phyloP scores from a whole-genome alignment of 2,797 vertebrate species.

The Falco biarmicus region DNA sequence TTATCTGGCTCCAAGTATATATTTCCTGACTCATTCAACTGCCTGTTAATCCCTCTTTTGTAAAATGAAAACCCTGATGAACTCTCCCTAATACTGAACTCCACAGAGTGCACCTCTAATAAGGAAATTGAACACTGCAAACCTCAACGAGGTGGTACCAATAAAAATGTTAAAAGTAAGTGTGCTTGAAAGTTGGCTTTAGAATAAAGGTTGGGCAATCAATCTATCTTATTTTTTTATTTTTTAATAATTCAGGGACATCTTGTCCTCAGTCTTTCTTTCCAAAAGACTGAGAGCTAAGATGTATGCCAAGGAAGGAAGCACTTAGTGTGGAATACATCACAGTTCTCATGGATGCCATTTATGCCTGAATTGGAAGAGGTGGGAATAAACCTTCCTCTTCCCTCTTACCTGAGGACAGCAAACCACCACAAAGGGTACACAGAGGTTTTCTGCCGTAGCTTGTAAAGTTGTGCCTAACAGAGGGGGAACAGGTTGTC shows the following conservation, averaged over 20 bases:
- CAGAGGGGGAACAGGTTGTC: not conserved
- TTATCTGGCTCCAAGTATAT: not conserved
- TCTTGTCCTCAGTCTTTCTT: not conserved
- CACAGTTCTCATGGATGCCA: not conserved
- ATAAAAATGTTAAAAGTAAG: not conserved
- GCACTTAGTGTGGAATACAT: not conserved
- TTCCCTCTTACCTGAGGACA: not conserved
- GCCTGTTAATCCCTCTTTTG: not conserved
- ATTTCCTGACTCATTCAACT: not conserved
- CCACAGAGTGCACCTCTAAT: not conserved
- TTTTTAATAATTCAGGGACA: conserved; percentile 6
- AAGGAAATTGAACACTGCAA: not conserved
- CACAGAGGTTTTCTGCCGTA: not conserved
- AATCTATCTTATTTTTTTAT: not conserved
- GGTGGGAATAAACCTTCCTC: not conserved
- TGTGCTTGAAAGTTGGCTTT: not conserved
- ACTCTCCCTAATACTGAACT: not conserved
- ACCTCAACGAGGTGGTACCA: not conserved
- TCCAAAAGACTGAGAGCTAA: not conserved
- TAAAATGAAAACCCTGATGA: not conserved
- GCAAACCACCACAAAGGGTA: not conserved
- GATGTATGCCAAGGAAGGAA: not conserved
- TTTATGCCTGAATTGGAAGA: not conserved
- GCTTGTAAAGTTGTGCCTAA: not conserved
- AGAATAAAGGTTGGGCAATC: not conserved